Evolutionary conservation across 2,888 invertebrate species (phyloP).

Genomic region (Camptogramma bilineatum): DNA sequence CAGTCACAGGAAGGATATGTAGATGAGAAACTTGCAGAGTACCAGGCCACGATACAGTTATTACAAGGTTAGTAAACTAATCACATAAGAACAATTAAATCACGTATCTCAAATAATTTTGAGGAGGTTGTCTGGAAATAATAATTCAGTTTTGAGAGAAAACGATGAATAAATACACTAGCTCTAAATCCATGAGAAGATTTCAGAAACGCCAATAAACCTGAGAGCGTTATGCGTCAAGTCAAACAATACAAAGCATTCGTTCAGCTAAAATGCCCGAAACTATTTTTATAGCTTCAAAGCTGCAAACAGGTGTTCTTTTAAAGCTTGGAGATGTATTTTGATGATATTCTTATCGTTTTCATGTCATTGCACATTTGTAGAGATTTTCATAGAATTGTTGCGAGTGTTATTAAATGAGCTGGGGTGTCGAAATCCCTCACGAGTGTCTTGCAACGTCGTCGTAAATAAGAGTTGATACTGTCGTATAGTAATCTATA

Average conservation of each 20-base stretch:
- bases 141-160: not conserved
- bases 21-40: conserved; percentile 96
- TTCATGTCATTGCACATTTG: conserved; percentile 14
- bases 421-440: not conserved
- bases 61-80: conserved; percentile 90
- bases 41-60: conserved; percentile 95
- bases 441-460: not conserved
- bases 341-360: conserved; percentile 30
- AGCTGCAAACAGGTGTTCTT: conserved; percentile 43
- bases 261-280: conserved; percentile 30
- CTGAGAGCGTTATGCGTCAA: conserved; percentile 28
- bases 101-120: not conserved
- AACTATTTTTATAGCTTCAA: conserved; percentile 41
- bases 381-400: not conserved
- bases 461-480: conserved; percentile 9
- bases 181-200: conserved; percentile 21
- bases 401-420: not conserved
- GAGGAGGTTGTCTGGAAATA: not conserved
- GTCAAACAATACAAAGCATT: conserved; percentile 36
- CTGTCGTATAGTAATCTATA: conserved; percentile 3
- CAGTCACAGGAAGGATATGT: conserved; percentile 98
- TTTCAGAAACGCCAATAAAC: conserved; percentile 36
- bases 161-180: not conserved
- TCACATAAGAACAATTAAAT: not conserved
- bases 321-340: conserved; percentile 32